Evolutionary conservation across 1,140 invertebrate genomes (phyloP), one percentile per base, ranked within the genome.

Genomic region (Zaprionus taronus): DNA sequence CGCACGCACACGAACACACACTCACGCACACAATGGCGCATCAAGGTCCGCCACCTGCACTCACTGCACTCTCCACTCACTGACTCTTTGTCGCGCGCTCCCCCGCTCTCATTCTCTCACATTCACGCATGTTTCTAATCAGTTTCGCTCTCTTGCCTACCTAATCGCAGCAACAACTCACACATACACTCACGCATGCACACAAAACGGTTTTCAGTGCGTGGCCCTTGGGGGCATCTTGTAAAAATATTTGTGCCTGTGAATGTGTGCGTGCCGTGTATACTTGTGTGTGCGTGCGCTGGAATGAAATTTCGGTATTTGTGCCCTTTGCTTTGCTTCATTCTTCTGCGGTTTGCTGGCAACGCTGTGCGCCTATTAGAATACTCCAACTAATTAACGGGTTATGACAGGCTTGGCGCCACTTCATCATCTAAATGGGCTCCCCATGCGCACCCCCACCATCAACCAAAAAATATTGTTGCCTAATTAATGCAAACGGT

Each of bases 321-420:
- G 60, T 60, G 55, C 60, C 51, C 65, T 61, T 77, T 63, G 58
- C 58, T 56, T 24, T 47, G 41, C 41, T 47, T 47, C 7, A 9
- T 68, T 69, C 36, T 55, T 58, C 26, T 64, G 51, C 41, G 34
- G 44, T 22, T 34, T 74, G 58, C 58, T 73, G 57, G 22, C 26
- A 69, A 53, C 53, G 34, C 91, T 92, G 91, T 15, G 73, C 82
- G 86, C 91, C 91, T 92, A 79, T 83, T 92, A 71, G 72, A 85
- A 91, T 91, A 90, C 91, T 92, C 91, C 91, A 92, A 92, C 91
- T 92, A 92, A 92, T 92, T 92, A 92, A 92, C 86, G 81, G 84
- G 87, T 92, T 92, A 89, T 92, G 87, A 89, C 87, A 90, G 71
- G 79, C 82, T 82, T 76, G 75, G 81, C 84, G 85, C 85, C 85